Base-by-base conservation (phyloP, 1,140 invertebrate species). In the Calephelis nemesis region DNA sequence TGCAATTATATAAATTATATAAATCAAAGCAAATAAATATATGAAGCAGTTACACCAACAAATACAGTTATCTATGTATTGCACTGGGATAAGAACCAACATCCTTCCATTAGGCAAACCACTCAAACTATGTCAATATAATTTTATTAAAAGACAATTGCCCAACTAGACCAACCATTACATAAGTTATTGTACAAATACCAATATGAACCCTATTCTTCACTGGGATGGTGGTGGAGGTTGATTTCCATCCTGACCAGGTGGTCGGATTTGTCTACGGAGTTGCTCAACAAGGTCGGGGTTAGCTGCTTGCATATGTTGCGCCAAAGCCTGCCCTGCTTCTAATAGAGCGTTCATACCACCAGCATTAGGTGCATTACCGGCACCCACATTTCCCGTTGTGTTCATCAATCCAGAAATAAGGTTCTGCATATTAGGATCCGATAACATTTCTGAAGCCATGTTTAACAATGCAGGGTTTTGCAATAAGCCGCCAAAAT, bases 381-480 rank as follows among this genome's bases (percentile, higher is more conserved):
- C 75, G 2, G 62, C 58, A 15, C 65, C 13, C 3, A 39, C 54
- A 60, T 74, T 69, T 11, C 65, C 52, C 9, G 82, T 68, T 13
- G 78, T 81, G 30, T 67, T 86, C 82, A 91, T 87, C 13, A 92
- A 71, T 5, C 85, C 83, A 1, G 86, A 92, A 75, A 94, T 92
- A 88, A 97, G 93, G 81, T 95, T 95, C 80, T 96, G 94, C 94
- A 97, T 96, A 48, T 93, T 93, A 1, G 96, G 96, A 88, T 97
- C 95, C 7, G 94, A 92, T 58, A 97, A 89, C 93, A 97, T 95
- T 81, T 96, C 95, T 47, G 94, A 94, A 1, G 96, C 96, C 93
- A 97, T 96, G 71, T 94, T 96, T 75, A 97, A 93, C 11, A 97
- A 83, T 11, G 94, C 93, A 4, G 96, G 96, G 88, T 97, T 97